Base-by-base conservation (phyloP, 2,797 vertebrate species). In the Coregonus ussuriensis region DNA sequence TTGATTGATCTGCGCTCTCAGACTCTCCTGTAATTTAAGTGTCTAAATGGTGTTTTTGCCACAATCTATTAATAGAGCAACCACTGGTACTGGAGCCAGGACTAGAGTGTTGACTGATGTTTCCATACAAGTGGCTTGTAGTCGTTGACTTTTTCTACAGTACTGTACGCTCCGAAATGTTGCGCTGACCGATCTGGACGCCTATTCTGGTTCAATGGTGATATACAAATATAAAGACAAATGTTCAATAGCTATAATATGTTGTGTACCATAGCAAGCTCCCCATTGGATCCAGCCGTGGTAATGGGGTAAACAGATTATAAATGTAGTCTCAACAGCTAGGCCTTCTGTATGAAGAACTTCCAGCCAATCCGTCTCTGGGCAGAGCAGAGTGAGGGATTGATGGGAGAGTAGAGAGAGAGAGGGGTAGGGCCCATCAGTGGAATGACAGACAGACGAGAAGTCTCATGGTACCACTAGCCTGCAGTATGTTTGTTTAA, bases 71-170 rank as follows among this genome's bases (percentile, higher is more conserved):
- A 83, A 89, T 83, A 73, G 84, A 77, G 59, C 59, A 25, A 6
- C 59, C 59, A 7, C 6, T 62, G 72, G 75, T 79, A 77, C 33
- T 78, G 31, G 33, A 84, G 74, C 76, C 76, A 78, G 52, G 6
- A 67, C 71, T 80, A 79, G 88, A 87, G 59, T 82, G 67, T 6
- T 88, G 85, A 74, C 87, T 90, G 89, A 90, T 87, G 85, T 87
- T 67, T 33, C 14, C 41, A 18, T 66, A 67, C 25, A 16, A 41
- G 33, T 69, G 67, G 14, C 5, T 47, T 73, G 47, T 35, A 47
- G 62, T 56, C 59, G 74, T 25, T 72, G 31, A 74, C 6, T 65
- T 41, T 11, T 56, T 18, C 18, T 7, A 53, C 69, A 71, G 41
- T 68, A 71, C 75, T 59, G 74, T 47, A 16, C 3, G 74, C 18